Percentiles rank a stretch among this genome's conserved stretches.
Evolutionary conservation across 2,888 invertebrate genomes (phyloP).

Genomic region (Lasioglossum lativentre): DNA sequence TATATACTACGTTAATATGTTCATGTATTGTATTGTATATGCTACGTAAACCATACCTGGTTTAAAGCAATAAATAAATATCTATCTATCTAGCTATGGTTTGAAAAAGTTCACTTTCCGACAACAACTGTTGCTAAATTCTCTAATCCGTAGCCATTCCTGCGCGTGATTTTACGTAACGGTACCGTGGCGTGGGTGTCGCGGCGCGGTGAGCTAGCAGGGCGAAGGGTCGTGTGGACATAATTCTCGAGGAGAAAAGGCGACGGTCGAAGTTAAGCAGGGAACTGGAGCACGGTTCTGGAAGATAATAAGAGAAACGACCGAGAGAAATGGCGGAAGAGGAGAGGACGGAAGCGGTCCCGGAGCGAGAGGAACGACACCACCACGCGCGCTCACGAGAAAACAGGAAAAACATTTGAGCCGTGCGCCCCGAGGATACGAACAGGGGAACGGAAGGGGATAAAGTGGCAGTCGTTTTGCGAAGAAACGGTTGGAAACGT

Average conservation of each 20-base stretch:
- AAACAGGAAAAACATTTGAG: conserved; percentile 40
- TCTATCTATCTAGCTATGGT: no score
- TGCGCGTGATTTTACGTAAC: conserved; percentile 6
- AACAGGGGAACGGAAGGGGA: conserved; percentile 1
- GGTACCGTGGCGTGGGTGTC: neutral
- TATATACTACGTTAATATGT: no score
- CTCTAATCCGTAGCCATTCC: neutral
- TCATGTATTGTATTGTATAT: no score
- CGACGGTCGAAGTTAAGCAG: conserved; percentile 21
- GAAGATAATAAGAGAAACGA: conserved; percentile 33
- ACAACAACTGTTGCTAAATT: neutral
- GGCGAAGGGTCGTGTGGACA: conserved; percentile 26
- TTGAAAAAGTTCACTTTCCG: neutral
- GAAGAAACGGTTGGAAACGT: conserved; percentile 8
- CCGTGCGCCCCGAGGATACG: neutral
- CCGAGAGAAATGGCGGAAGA: conserved; percentile 19
- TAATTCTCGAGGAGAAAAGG: conserved; percentile 31
- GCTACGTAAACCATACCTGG: no score
- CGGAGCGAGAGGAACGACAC: conserved; percentile 4
- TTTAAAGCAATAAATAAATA: no score
- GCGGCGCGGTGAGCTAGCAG: neutral
- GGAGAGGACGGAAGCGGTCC: neutral
- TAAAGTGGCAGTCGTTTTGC: conserved; percentile 15
- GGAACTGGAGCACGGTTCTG: conserved; percentile 34
- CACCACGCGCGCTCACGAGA: neutral